A percentile compares a stretch with the other conserved stretches of the same genome.
phyloP scores from a whole-genome alignment of 2,797 vertebrate species.

The Sebastes glaucus region DNA sequence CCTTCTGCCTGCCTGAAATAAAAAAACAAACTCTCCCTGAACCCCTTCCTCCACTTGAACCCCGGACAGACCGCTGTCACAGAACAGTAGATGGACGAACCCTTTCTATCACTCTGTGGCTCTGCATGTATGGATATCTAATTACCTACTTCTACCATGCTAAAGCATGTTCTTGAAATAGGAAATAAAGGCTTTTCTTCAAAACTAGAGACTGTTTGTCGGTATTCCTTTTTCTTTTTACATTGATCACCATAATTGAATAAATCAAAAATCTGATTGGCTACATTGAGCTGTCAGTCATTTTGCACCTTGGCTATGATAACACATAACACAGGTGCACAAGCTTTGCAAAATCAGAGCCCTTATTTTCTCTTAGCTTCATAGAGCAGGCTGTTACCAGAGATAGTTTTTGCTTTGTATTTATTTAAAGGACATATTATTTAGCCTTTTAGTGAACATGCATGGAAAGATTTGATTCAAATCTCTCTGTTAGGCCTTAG shows the following conservation, averaged over 20 bases:
- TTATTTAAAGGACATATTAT: conserved; percentile 35
- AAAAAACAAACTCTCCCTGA: conserved; percentile 23
- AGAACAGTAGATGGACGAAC: conserved; percentile 67
- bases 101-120: conserved; percentile 73
- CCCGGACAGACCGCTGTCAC: conserved; percentile 60
- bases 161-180: conserved; percentile 77
- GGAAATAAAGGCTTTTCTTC: conserved; percentile 85
- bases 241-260: neutral
- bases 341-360: neutral
- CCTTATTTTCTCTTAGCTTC: neutral
- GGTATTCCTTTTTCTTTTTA: conserved; percentile 57
- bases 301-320: neutral
- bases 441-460: conserved; percentile 31
- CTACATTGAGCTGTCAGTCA: conserved; percentile 1
- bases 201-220: conserved; percentile 74
- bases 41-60: conserved; percentile 40
- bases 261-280: neutral
- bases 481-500: conserved; percentile 62
- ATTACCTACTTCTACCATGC: conserved; percentile 69
- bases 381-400: conserved; percentile 6
- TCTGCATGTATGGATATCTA: conserved; percentile 71
- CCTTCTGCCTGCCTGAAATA: conserved; percentile 47
- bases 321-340: neutral
- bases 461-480: conserved; percentile 43
- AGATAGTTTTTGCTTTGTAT: conserved; percentile 50